Evolutionary conservation across 2,888 invertebrate species (phyloP), one percentile per base, ranked within the genome.

Genomic region (Lasioglossum calceatum): DNA sequence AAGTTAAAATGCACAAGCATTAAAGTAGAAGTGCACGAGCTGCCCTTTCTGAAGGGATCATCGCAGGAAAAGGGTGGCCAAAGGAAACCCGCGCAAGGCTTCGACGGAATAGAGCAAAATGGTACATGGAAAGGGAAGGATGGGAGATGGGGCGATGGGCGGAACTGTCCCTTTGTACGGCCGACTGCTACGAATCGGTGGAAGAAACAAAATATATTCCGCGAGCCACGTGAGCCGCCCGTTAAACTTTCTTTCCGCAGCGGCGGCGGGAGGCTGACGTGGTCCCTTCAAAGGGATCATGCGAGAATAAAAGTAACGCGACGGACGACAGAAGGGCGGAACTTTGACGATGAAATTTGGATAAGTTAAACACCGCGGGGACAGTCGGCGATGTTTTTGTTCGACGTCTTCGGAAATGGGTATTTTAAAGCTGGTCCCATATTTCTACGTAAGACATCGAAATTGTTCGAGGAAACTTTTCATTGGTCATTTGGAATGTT

Each of bases 221-320:
- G 73, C 64, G 82, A 2, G 12, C 44, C 79, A 77, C 77, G 84
- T 64, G 81, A 79, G 67, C 50, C 87, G 88, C 88, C 87, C 88
- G 88, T 87, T 91, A 89, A 91, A 92, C 90, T 89, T 91, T 84
- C 88, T 86, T 92, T 91, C 86, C 89, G 85, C 84, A 83, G 72
- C 80, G 75, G 83, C 84, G 85, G 83, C 84, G 85, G 83, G 14
- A 61, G 87, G 88, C 85, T 82, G 83, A 83, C 70, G 87, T 79
- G 81, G 77, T 82, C 89, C 81, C 86, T 88, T 90, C 91, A 89
- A 91, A 90, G 90, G 88, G 84, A 79, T 79, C 84, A n/a, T n/a
- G 50, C 58, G 72, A 32, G 64, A 42, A 54, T 54, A 47, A 75
- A 79, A 77, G 44, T 39, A 42, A 70, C 36, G 23, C 23, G 32